Base-by-base conservation (phyloP, 2,888 invertebrate genomes). In the Drosophila siamana region DNA sequence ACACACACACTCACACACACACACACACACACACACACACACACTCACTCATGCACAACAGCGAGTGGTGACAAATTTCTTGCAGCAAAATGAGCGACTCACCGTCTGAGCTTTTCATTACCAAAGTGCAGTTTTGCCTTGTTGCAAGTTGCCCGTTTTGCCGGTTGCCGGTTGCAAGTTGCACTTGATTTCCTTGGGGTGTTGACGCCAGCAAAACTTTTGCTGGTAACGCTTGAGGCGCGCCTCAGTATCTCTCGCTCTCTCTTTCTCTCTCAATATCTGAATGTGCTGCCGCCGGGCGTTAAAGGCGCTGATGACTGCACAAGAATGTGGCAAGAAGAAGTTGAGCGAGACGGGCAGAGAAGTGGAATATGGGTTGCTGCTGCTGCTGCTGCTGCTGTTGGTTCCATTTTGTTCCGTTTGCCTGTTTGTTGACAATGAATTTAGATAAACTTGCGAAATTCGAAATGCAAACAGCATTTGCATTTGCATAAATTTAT, bases 381-480 rank as follows among this genome's bases (percentile, higher is more conserved):
- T 52, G 16, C n/a, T n/a, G n/a, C n/a, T n/a, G n/a, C n/a, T n/a
- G n/a, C n/a, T n/a, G n/a, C n/a, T n/a, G n/a, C n/a, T n/a, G n/a
- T n/a, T n/a, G n/a, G n/a, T n/a, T n/a, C n/a, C n/a, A n/a, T n/a
- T n/a, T n/a, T n/a, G 16, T 19, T 40, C 30, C 30, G 19, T 3
- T 36, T n/a, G 51, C 43, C 69, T 73, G 82, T 82, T 83, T 86
- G 86, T 88, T 88, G 86, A 88, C 83, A 83, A 86, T 83, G 83
- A 86, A 88, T 83, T 83, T 83, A 83, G 83, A 83, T 88, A 83
- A 88, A 83, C 86, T 88, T 86, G 68, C 60, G 71, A 86, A 88
- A 88, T 88, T 86, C 88, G 71, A 82, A 88, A 76, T 86, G 86
- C 82, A 83, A 88, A 83, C 86, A 80, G 88, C 70, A 86, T 83